phyloP scores from a whole-genome alignment of 1,140 invertebrate species.

The Anastrepha obliqua region DNA sequence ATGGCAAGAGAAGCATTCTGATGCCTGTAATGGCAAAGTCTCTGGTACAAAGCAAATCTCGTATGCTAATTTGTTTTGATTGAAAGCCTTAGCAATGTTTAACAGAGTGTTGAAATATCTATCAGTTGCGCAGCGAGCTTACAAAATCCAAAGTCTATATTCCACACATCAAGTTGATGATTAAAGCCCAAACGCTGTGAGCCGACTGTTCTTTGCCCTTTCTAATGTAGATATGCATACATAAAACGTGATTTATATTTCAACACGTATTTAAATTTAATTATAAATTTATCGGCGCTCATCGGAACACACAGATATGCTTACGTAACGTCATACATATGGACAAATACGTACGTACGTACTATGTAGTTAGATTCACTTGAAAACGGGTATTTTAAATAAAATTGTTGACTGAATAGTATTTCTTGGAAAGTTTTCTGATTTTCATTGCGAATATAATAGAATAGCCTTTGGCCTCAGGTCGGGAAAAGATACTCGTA shows the following conservation, averaged over 20 bases:
- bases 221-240: background rate
- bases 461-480: background rate
- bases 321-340: background rate
- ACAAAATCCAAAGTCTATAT: slow-evolving; percentile 23
- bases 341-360: background rate
- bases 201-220: background rate
- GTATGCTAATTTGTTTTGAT: background rate
- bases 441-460: background rate
- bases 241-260: slow-evolving; percentile 12
- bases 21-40: too few relatives aligned
- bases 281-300: slow-evolving; percentile 13
- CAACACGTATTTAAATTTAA: slow-evolving; percentile 25
- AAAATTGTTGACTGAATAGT: background rate
- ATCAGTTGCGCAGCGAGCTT: background rate
- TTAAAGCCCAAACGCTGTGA: background rate
- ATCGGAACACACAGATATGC: background rate
- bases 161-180: background rate
- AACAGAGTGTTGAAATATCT: background rate
- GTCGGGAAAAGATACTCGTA: too few relatives aligned
- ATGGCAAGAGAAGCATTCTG: too few relatives aligned
- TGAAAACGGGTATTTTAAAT: background rate
- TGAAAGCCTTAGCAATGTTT: slow-evolving; percentile 12
- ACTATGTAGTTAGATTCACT: background rate
- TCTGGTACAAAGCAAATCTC: too few relatives aligned
- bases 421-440: background rate